A percentile compares a stretch with the other conserved stretches of the same genome.
Evolutionary conservation across 2,797 vertebrate species (phyloP).

Genomic region (Cyclura pinguis): DNA sequence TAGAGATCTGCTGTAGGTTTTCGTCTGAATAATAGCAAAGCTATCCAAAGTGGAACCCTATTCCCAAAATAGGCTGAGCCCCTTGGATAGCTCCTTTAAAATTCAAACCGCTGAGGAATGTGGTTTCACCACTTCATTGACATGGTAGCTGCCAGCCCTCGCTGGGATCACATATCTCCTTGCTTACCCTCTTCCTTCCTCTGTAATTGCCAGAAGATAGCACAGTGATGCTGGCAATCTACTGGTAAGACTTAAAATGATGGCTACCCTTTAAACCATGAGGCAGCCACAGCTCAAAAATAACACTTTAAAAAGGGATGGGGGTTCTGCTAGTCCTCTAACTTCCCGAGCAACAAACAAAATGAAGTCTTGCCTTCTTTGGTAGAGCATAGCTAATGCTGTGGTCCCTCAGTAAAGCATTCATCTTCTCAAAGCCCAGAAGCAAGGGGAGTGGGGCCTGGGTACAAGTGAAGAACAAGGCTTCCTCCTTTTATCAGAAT

Average conservation of each 20-base stretch:
- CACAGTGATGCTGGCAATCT: not conserved
- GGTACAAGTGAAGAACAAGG: not conserved
- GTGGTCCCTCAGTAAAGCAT: not conserved
- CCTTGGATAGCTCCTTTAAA: too few species aligned
- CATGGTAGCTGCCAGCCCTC: too few species aligned
- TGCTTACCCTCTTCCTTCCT: not conserved
- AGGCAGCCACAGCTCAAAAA: not conserved
- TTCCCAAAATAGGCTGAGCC: too few species aligned
- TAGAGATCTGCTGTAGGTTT: too few species aligned
- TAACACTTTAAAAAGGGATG: too few species aligned
- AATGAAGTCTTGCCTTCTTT: not conserved
- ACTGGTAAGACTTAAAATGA: not conserved
- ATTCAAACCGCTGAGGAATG: too few species aligned
- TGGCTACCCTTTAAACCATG: not conserved
- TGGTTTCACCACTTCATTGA: not conserved
- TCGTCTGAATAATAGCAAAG: too few species aligned
- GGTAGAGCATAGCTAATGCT: not conserved
- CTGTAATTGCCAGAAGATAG: not conserved
- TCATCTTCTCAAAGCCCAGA: not conserved
- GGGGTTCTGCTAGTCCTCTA: not conserved
- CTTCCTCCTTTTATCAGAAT: slow-evolving; percentile 45
- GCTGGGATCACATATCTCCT: not conserved
- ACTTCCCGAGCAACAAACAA: not conserved
- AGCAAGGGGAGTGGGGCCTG: too few species aligned
- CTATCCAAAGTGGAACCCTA: too few species aligned